phyloP scores from a whole-genome alignment of 2,797 vertebrate genomes.

The Sebastolobus altivelis region DNA sequence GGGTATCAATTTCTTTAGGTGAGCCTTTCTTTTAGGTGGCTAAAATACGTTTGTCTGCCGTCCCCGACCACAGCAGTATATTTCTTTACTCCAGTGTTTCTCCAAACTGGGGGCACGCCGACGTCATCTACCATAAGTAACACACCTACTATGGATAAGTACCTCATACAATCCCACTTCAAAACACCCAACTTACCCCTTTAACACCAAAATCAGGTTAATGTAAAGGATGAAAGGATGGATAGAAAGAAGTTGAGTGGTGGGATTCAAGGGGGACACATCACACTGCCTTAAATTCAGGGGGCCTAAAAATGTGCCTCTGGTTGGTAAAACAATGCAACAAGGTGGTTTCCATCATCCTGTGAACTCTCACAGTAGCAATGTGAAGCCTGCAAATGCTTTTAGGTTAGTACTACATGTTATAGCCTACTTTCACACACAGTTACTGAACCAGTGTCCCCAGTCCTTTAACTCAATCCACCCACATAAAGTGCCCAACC shows the following conservation, averaged over 20 bases:
- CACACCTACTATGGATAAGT: no score
- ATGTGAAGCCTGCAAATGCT: not conserved
- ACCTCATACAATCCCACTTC: no score
- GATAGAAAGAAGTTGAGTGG: not conserved
- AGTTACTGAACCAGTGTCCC: not conserved
- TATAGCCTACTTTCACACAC: not conserved
- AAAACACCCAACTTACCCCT: not conserved
- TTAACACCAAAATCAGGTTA: not conserved
- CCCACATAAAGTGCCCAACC: constrained; percentile 5
- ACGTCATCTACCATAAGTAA: no score
- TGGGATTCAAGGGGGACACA: not conserved
- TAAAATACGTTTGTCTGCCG: not conserved
- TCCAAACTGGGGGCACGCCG: no score
- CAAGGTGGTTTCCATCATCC: not conserved
- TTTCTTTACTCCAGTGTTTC: no score
- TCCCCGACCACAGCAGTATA: no score
- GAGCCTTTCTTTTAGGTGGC: no score
- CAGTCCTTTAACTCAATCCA: not conserved
- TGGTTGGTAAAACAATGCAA: not conserved
- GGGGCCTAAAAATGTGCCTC: not conserved
- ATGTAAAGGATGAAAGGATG: not conserved
- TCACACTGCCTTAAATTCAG: not conserved
- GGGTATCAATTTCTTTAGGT: no score
- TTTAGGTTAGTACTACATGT: not conserved
- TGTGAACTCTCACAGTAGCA: not conserved